A percentile compares a stretch with the other conserved stretches of the same genome.
These are phyloP conservation scores for Chironomus striatipennis DNA, from an alignment of 1,140 invertebrate genomes.

Conservation along the genomic window DNA sequence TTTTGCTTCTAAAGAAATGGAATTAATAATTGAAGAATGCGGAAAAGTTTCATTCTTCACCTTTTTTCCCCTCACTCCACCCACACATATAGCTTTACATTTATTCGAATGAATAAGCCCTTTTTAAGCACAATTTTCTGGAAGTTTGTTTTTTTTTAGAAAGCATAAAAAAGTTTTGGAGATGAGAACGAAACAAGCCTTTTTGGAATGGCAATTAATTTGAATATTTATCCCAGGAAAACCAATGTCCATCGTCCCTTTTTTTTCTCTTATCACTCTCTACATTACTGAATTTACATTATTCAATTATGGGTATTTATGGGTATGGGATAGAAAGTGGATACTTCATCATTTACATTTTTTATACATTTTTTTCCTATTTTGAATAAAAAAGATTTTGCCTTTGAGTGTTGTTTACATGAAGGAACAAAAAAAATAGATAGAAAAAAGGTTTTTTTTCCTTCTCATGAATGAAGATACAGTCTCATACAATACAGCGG, in stretches of 20 bases:
- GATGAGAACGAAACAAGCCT: too few relatives aligned
- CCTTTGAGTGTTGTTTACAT: conserved; percentile 12
- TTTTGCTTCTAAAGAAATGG: too few relatives aligned
- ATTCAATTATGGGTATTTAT: not conserved
- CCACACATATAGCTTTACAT: too few relatives aligned
- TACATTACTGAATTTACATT: not conserved
- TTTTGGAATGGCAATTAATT: not conserved
- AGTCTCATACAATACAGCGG: not conserved
- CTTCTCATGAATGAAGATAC: not conserved
- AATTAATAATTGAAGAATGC: too few relatives aligned
- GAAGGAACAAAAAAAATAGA: not conserved
- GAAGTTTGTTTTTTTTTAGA: too few relatives aligned
- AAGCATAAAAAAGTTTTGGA: too few relatives aligned
- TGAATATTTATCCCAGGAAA: not conserved
- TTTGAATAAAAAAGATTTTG: not conserved
- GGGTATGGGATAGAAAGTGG: not conserved
- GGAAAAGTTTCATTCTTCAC: too few relatives aligned
- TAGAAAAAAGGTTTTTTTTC: not conserved
- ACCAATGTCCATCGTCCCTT: not conserved
- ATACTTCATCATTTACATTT: conserved; percentile 14
- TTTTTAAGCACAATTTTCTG: not conserved
- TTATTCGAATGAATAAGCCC: not conserved
- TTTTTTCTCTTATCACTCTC: not conserved
- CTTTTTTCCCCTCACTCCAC: too few relatives aligned
- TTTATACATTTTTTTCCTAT: not conserved